A percentile compares a stretch with the other conserved stretches of the same genome.
Evolutionary conservation across 2,113 vertebrate genomes (phyloP).

Genomic region (Calyptommatus sinebrachiatus): DNA sequence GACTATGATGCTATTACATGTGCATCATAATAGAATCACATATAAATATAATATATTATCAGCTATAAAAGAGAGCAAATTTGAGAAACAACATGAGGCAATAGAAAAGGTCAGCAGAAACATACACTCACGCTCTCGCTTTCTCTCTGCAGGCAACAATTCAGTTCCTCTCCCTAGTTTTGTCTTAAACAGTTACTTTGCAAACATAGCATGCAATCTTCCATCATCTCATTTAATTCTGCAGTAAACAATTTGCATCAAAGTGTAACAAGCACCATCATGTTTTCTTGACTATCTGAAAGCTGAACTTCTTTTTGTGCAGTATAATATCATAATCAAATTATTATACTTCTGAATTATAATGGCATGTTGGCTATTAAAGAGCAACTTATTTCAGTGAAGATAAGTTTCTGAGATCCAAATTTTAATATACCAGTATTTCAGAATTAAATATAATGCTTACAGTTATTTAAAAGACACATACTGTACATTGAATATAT

Average conservation of each 20-base stretch:
- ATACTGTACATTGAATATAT: too few species aligned
- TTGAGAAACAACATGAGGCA: neutral
- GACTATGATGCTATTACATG: neutral
- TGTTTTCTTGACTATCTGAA: neutral
- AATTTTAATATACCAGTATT: neutral
- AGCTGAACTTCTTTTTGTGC: neutral
- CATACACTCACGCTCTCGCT: neutral
- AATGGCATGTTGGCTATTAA: neutral
- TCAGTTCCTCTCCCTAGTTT: neutral
- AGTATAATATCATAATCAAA: neutral
- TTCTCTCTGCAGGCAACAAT: neutral
- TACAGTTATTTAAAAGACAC: too few species aligned
- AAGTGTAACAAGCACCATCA: neutral
- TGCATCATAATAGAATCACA: neutral
- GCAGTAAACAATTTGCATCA: slow-evolving; percentile 4
- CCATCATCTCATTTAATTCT: neutral
- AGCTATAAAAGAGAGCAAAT: neutral
- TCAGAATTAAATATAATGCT: too few species aligned
- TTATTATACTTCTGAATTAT: neutral
- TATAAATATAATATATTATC: neutral
- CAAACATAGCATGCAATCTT: neutral
- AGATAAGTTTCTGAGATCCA: neutral
- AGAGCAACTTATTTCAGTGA: neutral
- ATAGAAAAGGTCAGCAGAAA: neutral
- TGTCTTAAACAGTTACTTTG: neutral